Evolutionary conservation across 2,888 invertebrate species (phyloP), one percentile per base, ranked within the genome.

Genomic region (Drosophila prostipennis): DNA sequence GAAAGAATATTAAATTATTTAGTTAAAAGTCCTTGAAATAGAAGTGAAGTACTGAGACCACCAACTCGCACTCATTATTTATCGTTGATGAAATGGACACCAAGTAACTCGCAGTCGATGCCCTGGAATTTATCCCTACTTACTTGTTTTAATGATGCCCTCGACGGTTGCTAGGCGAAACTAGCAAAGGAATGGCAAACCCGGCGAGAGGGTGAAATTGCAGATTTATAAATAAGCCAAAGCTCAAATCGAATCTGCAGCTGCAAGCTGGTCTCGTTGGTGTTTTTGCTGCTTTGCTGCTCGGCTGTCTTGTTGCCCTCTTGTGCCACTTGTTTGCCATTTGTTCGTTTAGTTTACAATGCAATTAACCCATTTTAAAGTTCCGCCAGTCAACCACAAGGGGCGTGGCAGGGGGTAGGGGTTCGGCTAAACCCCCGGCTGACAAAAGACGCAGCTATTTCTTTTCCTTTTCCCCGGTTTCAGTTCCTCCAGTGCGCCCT

Each of bases 301-400:
- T 56, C 23, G 11, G n/a, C 43, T 57, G 40, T 53, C 43, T 56
- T 77, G 51, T 57, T 68, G 76, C 61, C 60, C 70, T 49, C 69
- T 77, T 68, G 74, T 51, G 72, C 49, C 63, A 76, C 79, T 81
- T 81, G 84, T 88, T 88, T 88, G 80, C 61, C 83, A 82, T 88
- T 81, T 81, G 86, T 79, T 87, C 70, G 80, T 72, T 77, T 81
- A 88, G 88, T 81, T 81, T 81, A 81, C 88, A 83, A 83, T 89
- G 82, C 89, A 83, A 89, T 83, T 83, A 83, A 83, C 87, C 83
- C 87, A 83, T 83, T 83, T 87, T 76, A 83, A 83, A 83, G 81
- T 89, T 83, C 76, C 72, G 79, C 79, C 68, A 76, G 82, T 74
- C 70, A 75, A 67, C 87, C 86, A 43, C 80, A 79, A 34, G 65